phyloP scores from a whole-genome alignment of 2,797 vertebrate species.

The Lacerta bilineata region DNA sequence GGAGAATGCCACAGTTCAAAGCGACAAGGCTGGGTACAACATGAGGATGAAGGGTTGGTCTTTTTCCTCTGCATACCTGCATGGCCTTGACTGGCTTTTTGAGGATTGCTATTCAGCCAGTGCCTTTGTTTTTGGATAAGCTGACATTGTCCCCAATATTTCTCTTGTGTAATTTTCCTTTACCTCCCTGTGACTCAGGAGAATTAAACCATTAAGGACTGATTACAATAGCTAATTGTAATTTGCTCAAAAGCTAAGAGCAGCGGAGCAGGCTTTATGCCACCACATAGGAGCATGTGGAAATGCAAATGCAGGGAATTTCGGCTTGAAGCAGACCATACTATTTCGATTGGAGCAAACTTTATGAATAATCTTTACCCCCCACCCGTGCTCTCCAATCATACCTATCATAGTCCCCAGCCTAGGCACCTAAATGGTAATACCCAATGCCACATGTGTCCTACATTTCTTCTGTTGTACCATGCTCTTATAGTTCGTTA shows the following conservation, averaged over 20 bases:
- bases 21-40: conserved; percentile 16
- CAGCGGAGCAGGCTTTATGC: conserved; percentile 68
- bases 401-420: conserved; percentile 27
- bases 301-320: conserved; percentile 15
- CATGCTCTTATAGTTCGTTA: neutral
- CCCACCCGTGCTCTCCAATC: neutral
- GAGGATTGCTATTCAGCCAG: conserved; percentile 57
- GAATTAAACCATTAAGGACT: conserved; percentile 72
- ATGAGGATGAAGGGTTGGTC: conserved; percentile 14
- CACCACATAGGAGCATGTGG: conserved; percentile 32
- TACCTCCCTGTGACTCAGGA: conserved; percentile 68
- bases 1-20: conserved; percentile 65
- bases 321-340: conserved; percentile 6
- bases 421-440: neutral
- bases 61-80: conserved; percentile 41
- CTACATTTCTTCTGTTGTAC: neutral
- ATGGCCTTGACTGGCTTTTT: conserved; percentile 44
- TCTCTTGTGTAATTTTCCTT: conserved; percentile 69
- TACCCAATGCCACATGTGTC: too few relatives aligned
- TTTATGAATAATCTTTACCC: neutral
- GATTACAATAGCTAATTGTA: conserved; percentile 78
- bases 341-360: neutral
- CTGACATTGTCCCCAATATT: conserved; percentile 60
- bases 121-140: conserved; percentile 67
- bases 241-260: conserved; percentile 74